Percentiles rank a stretch among this genome's conserved stretches.
Conservation (phyloP, 2,888 invertebrate genomes). For the Malachius bipustulatus region DNA sequence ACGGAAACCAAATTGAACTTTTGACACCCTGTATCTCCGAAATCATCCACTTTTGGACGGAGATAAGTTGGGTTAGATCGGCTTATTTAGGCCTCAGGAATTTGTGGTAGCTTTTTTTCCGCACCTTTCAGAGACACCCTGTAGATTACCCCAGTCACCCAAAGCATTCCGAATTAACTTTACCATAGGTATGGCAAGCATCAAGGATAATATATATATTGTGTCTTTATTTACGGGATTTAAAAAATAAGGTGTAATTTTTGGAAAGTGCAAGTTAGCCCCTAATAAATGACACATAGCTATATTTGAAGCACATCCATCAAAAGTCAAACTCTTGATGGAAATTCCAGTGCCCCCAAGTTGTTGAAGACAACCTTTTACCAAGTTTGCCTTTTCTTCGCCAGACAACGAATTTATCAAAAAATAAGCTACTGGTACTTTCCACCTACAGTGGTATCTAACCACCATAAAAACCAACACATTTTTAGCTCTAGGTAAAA, state of each 20-base stretch:
- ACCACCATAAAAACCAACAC: constrained; percentile 8
- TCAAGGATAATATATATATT: constrained; percentile 3
- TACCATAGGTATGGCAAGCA: too few relatives aligned
- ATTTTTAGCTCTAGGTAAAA: constrained; percentile 9
- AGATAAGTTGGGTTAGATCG: too few relatives aligned
- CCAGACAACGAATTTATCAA: constrained; percentile 5
- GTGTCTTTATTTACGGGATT: constrained; percentile 5
- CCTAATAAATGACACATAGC: background rate
- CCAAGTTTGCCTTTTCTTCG: constrained; percentile 7
- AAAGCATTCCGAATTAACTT: too few relatives aligned
- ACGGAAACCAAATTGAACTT: too few relatives aligned
- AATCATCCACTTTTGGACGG: too few relatives aligned
- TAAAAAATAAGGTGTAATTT: background rate
- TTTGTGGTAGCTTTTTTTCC: too few relatives aligned
- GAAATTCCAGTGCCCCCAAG: background rate
- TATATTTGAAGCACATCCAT: constrained; percentile 4
- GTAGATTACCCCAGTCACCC: too few relatives aligned
- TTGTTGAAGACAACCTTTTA: constrained; percentile 2
- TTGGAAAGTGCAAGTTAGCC: constrained; percentile 1
- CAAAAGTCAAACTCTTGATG: constrained; percentile 6
- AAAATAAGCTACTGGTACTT: constrained; percentile 9
- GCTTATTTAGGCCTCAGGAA: too few relatives aligned
- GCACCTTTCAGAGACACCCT: too few relatives aligned
- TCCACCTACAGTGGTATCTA: constrained; percentile 7
- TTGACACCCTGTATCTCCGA: too few relatives aligned